phyloP scores from a whole-genome alignment of 1,140 invertebrate genomes.

The Cherax quadricarinatus region DNA sequence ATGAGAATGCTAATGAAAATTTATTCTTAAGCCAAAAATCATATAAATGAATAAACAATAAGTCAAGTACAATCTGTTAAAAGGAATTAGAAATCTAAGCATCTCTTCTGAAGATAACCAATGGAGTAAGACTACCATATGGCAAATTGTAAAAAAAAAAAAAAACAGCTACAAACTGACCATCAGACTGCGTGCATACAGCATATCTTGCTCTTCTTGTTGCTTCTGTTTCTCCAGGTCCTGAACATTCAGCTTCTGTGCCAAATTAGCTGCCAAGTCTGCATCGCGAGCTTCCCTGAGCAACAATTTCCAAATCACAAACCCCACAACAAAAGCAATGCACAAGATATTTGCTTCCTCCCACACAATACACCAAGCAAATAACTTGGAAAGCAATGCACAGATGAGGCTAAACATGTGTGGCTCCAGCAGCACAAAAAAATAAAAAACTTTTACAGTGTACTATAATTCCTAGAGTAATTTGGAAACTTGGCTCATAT shows the following conservation, averaged over 20 bases:
- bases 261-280: constrained; percentile 54
- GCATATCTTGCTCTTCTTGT: constrained; percentile 58
- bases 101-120: no score
- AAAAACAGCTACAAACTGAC: constrained; percentile 33
- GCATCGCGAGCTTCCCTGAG: constrained; percentile 64
- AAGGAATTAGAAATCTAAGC: no score
- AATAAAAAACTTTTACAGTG: no score
- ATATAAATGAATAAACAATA: no score
- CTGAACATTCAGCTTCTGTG: constrained; percentile 51
- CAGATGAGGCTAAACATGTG: background rate
- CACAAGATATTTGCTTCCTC: background rate
- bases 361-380: background rate
- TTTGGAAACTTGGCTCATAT: no score
- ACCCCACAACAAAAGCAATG: constrained; percentile 9
- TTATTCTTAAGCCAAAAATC: no score
- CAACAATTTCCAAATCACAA: constrained; percentile 52
- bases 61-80: no score
- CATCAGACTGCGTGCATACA: constrained; percentile 58
- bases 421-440: no score
- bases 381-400: background rate
- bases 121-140: no score
- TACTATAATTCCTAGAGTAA: no score
- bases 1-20: no score
- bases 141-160: no score
- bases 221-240: constrained; percentile 42